These are phyloP conservation scores for Portunus trituberculatus DNA, from an alignment of 1,140 invertebrate genomes.

Conservation along the genomic window DNA sequence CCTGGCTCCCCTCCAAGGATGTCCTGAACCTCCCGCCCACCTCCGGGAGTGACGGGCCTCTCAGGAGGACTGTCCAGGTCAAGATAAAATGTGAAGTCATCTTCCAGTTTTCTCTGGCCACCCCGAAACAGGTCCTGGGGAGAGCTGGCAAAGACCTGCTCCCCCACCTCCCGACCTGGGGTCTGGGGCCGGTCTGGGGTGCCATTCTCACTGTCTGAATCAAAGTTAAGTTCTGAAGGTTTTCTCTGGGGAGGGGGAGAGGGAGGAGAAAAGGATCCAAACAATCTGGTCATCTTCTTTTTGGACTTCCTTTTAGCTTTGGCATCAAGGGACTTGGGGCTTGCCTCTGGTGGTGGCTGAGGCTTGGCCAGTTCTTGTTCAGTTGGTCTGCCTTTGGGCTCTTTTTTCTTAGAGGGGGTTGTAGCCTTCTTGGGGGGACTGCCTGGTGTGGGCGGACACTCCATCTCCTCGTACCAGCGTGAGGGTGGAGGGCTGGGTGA, in stretches of 20 bases:
- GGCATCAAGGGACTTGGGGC: not conserved
- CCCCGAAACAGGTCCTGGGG: not conserved
- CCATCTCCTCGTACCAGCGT: constrained; percentile 47
- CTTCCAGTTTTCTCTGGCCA: not conserved
- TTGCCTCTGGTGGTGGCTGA: not conserved
- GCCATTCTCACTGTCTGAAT: constrained; percentile 54
- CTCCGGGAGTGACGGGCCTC: constrained; percentile 60
- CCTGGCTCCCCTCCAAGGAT: constrained; percentile 44
- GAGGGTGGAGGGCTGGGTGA: not conserved
- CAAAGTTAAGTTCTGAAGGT: constrained; percentile 27
- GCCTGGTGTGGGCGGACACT: constrained; percentile 62
- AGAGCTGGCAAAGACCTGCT: constrained; percentile 45
- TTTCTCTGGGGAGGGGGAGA: not conserved
- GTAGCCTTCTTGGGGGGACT: constrained; percentile 44
- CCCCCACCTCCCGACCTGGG: constrained; percentile 62
- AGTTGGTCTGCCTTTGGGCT: not conserved
- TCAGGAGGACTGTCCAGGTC: constrained; percentile 55
- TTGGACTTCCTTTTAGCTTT: constrained; percentile 47
- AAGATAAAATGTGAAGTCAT: constrained; percentile 43
- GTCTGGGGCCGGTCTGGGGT: constrained; percentile 67
- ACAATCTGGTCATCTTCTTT: constrained; percentile 59
- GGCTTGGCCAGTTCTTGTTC: not conserved
- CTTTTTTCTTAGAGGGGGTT: constrained; percentile 18
- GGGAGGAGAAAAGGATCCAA: constrained; percentile 64
- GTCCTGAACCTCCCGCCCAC: constrained; percentile 55